phyloP scores from a whole-genome alignment of 2,888 invertebrate genomes.

The Cyclophora albipunctata region DNA sequence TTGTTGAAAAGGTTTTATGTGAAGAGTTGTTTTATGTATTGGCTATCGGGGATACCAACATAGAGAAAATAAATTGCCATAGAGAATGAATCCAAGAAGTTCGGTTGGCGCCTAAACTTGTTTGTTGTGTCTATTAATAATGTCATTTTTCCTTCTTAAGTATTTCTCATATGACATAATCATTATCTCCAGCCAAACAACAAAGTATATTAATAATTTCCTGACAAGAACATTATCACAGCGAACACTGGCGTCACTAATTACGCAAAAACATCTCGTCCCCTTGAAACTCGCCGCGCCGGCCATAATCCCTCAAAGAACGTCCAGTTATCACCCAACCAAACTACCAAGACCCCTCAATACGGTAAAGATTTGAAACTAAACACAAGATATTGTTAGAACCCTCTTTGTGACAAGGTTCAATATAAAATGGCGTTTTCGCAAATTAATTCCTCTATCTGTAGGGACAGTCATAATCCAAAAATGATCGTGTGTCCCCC shows the following conservation, averaged over 20 bases:
- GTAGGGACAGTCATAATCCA: constrained; percentile 65
- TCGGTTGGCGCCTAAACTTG: no score
- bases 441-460: constrained; percentile 70
- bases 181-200: constrained; percentile 1
- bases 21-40: no score
- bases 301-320: constrained; percentile 68
- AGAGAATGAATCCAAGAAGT: no score
- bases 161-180: no score
- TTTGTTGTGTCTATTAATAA: no score
- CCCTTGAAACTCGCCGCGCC: constrained; percentile 45
- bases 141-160: no score
- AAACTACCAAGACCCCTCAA: constrained; percentile 23
- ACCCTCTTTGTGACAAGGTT: constrained; percentile 29
- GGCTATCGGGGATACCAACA: no score
- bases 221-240: constrained; percentile 27
- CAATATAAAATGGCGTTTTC: constrained; percentile 46
- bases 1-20: no score
- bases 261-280: constrained; percentile 66
- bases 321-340: constrained; percentile 55
- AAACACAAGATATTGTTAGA: constrained; percentile 7
- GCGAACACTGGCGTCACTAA: constrained; percentile 51
- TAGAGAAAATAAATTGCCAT: no score
- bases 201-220: constrained; percentile 7
- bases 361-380: constrained; percentile 7
- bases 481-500: constrained; percentile 68